These are phyloP conservation scores for Rhinolophus ferrumequinum DNA, from an alignment of 2,113 vertebrate genomes.

Conservation along the genomic window DNA sequence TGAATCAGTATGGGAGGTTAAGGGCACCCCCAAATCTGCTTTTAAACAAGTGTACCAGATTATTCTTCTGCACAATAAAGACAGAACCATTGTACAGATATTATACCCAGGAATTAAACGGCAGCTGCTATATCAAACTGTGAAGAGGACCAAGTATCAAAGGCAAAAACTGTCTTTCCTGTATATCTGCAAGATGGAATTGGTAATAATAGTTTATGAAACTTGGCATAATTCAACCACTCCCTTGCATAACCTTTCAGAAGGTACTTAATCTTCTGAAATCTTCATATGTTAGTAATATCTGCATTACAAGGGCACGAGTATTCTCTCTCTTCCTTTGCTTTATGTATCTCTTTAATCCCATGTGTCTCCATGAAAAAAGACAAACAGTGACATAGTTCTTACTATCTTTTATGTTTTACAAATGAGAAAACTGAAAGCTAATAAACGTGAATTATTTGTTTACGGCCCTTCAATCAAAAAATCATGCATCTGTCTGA, in stretches of 20 bases:
- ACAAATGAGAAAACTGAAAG: slow-evolving; percentile 10
- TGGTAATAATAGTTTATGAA: neutral
- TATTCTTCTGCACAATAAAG: neutral
- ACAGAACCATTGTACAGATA: neutral
- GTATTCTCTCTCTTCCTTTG: neutral
- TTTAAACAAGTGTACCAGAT: neutral
- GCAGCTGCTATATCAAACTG: neutral
- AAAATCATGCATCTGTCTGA: neutral
- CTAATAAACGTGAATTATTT: neutral
- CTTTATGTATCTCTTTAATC: neutral
- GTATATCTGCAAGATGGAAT: neutral
- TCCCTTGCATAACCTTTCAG: slow-evolving; percentile 6
- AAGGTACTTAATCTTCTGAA: neutral
- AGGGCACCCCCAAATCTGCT: neutral
- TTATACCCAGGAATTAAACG: neutral
- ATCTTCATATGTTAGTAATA: neutral
- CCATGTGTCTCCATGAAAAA: neutral
- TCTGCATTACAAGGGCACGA: neutral
- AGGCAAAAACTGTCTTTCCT: neutral
- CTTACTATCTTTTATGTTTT: slow-evolving; percentile 11
- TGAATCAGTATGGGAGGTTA: neutral
- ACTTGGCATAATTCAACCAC: neutral
- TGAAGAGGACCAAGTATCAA: neutral
- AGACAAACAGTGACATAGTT: neutral
- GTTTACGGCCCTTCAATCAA: neutral